Evolutionary conservation across 2,888 invertebrate genomes (phyloP).

Genomic region (Cataglyphis livida): DNA sequence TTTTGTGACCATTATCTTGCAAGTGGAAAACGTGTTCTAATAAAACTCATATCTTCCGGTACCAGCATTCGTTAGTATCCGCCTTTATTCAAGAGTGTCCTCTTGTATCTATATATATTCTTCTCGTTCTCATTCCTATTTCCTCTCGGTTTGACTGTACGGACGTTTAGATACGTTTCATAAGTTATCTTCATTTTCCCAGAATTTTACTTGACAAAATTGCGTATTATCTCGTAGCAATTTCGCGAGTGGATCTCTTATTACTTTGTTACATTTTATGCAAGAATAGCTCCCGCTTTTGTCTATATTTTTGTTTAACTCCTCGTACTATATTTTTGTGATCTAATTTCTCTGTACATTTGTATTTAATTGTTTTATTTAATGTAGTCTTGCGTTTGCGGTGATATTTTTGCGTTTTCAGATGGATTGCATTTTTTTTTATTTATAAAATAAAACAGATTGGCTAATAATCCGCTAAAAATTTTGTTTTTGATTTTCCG

Average conservation of each 20-base stretch:
- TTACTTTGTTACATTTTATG: slow-evolving; percentile 50
- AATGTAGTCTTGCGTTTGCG: background rate
- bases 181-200: slow-evolving; percentile 71
- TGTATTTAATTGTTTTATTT: slow-evolving; percentile 7
- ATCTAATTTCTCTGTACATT: slow-evolving; percentile 4
- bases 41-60: slow-evolving; percentile 56
- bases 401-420: background rate
- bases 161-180: slow-evolving; percentile 68
- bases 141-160: slow-evolving; percentile 57
- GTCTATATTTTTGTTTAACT: slow-evolving; percentile 15
- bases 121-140: slow-evolving; percentile 40
- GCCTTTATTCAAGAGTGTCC: slow-evolving; percentile 21
- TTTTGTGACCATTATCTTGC: slow-evolving; percentile 22
- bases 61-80: slow-evolving; percentile 19
- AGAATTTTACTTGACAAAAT: slow-evolving; percentile 72
- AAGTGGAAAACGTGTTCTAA: slow-evolving; percentile 41
- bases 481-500: background rate
- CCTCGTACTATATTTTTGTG: background rate
- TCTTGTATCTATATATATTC: slow-evolving; percentile 14
- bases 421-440: background rate
- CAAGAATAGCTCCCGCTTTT: background rate
- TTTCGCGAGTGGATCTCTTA: slow-evolving; percentile 71
- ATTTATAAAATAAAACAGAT: background rate
- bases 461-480: background rate
- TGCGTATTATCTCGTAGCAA: slow-evolving; percentile 72